Evolutionary conservation across 2,888 invertebrate genomes (phyloP).

Genomic region (Callosobruchus maculatus): DNA sequence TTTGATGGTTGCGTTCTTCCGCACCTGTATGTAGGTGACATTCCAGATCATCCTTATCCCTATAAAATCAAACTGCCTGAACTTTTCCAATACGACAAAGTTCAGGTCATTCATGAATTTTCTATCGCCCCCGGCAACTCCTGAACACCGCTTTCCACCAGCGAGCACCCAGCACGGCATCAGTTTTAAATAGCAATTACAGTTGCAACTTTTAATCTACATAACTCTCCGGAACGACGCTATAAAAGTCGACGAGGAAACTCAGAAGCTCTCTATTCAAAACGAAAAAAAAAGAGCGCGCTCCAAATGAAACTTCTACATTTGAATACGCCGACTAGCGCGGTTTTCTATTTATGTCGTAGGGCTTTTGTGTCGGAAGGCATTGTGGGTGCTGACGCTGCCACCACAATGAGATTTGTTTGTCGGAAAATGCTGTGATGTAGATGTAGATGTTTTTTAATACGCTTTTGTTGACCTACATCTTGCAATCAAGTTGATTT

Average conservation of each 20-base stretch:
- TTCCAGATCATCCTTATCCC: background rate
- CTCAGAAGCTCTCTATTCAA: constrained; percentile 42
- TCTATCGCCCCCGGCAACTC: constrained; percentile 28
- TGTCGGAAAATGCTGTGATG: too few species aligned
- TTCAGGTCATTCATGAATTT: constrained; percentile 36
- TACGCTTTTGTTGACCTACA: too few species aligned
- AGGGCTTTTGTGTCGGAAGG: constrained; percentile 2
- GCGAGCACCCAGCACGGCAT: background rate
- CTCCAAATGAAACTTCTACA: constrained; percentile 36
- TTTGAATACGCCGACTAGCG: constrained; percentile 28
- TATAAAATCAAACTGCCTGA: background rate
- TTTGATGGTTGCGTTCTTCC: background rate
- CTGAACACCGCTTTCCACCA: constrained; percentile 30
- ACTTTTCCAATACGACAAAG: constrained; percentile 24
- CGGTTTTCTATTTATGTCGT: constrained; percentile 14
- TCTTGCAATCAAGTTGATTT: too few species aligned
- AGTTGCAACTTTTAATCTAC: constrained; percentile 46
- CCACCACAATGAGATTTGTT: background rate
- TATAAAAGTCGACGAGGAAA: constrained; percentile 44
- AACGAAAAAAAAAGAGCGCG: constrained; percentile 36
- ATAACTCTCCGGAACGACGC: constrained; percentile 39
- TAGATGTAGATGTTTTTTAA: too few species aligned
- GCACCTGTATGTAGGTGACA: background rate
- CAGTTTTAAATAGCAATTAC: constrained; percentile 45
- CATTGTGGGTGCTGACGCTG: constrained; percentile 2